Evolutionary conservation across 2,113 vertebrate genomes (phyloP), one percentile per base, ranked within the genome.

Genomic region (Scortum barcoo): DNA sequence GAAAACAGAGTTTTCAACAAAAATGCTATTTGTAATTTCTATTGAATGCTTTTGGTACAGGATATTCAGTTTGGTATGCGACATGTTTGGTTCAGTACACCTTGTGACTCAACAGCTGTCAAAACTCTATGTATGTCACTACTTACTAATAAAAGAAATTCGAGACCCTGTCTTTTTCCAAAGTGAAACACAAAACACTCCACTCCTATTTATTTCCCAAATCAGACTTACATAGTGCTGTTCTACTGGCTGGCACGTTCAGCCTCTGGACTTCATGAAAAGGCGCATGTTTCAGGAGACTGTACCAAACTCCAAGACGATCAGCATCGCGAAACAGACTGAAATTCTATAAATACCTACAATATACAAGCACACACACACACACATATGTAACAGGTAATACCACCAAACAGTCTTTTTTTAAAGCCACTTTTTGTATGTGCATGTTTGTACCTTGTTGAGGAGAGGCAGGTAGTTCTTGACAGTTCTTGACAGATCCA

Each of bases 391-490:
- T 0, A 2, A 11, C 19, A 20, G 17, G 19, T 51, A 1, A 33
- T 38, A 70, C 19, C 2, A 12, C 24, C 28, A 28, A 3, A 17
- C 56, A 24, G 33, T 60, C 1, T 14, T 78, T n/a, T 36, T 26
- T 6, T 50, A 24, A 28, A 28, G 28, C 17, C 58, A 11, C 33
- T 36, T 36, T 4, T 5, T 20, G 13, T 7, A 2, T 22, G 22
- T 48, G 11, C 53, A 5, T 30, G 5, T 72, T 48, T 61, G 0
- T 77, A 93, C 93, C 93, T 91, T 89, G 75, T 90, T 86, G 33
- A 93, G 86, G 2, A 93, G 87, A 22, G 89, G 90, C 67, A 93
- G 42, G 83, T 26, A 90, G 77, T 90, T n/a, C n/a, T n/a, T n/a
- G n/a, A n/a, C n/a, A n/a, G n/a, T n/a, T 88, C 11, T 0, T 71